These are phyloP conservation scores for Callocephalon fimbriatum DNA, from an alignment of 2,113 vertebrate species.

Conservation along the genomic window DNA sequence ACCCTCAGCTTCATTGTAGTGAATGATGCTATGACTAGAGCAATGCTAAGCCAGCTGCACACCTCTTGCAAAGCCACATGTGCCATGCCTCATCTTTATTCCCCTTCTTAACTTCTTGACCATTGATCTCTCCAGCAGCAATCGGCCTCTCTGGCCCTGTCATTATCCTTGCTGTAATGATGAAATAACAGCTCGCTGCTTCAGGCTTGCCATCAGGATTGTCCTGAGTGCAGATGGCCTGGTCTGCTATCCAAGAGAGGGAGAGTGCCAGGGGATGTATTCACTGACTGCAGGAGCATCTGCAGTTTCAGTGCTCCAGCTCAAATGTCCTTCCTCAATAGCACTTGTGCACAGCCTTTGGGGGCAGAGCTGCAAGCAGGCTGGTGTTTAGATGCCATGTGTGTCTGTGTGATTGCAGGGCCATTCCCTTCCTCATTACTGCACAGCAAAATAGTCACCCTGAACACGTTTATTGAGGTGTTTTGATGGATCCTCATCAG, in stretches of 20 bases:
- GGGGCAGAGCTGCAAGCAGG: background rate
- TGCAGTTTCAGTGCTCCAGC: background rate
- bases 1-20: background rate
- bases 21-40: background rate
- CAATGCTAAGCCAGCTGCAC: background rate
- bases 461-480: background rate
- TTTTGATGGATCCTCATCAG: background rate
- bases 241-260: background rate
- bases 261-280: background rate
- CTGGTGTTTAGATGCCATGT: background rate
- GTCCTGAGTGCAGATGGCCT: constrained; percentile 45
- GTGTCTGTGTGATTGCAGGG: background rate
- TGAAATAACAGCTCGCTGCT: constrained; percentile 40
- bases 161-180: constrained; percentile 37
- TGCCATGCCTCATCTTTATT: background rate
- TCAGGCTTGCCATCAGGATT: constrained; percentile 11
- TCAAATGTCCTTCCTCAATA: background rate
- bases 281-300: background rate
- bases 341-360: background rate
- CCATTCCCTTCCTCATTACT: background rate
- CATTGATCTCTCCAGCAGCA: constrained; percentile 11
- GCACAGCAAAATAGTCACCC: background rate
- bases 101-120: constrained; percentile 40
- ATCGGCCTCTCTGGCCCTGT: background rate
- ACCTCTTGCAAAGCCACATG: background rate